phyloP scores from a whole-genome alignment of 1,140 invertebrate species.

The Pararge aegeria region DNA sequence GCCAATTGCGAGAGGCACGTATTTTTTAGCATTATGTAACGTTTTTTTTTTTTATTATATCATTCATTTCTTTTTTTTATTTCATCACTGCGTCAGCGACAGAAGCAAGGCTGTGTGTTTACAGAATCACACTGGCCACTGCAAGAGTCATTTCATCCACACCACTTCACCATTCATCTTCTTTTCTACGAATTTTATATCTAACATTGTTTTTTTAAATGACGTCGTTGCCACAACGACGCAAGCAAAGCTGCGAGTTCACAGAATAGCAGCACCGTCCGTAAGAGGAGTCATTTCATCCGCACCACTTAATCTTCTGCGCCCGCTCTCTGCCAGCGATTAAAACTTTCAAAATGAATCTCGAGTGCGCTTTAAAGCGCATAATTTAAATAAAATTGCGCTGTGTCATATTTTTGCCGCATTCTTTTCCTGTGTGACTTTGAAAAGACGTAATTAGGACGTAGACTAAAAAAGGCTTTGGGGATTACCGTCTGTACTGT shows the following conservation, averaged over 20 bases:
- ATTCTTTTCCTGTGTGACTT: slow-evolving; percentile 14
- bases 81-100: too few relatives aligned
- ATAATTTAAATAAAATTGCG: slow-evolving; percentile 30
- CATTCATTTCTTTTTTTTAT: too few relatives aligned
- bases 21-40: too few relatives aligned
- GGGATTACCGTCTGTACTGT: not conserved
- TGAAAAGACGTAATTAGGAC: slow-evolving; percentile 23
- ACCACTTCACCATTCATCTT: too few relatives aligned
- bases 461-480: not conserved
- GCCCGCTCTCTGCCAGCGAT: slow-evolving; percentile 18
- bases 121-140: too few relatives aligned
- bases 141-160: too few relatives aligned
- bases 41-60: too few relatives aligned
- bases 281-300: slow-evolving; percentile 12
- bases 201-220: too few relatives aligned
- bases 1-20: too few relatives aligned
- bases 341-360: slow-evolving; percentile 31
- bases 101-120: too few relatives aligned
- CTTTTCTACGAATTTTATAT: too few relatives aligned
- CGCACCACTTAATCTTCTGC: slow-evolving; percentile 20
- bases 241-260: not conserved
- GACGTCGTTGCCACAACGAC: not conserved
- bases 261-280: not conserved
- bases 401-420: slow-evolving; percentile 16
- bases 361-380: slow-evolving; percentile 24